phyloP scores from a whole-genome alignment of 2,888 invertebrate species.

The Parnassius apollo region DNA sequence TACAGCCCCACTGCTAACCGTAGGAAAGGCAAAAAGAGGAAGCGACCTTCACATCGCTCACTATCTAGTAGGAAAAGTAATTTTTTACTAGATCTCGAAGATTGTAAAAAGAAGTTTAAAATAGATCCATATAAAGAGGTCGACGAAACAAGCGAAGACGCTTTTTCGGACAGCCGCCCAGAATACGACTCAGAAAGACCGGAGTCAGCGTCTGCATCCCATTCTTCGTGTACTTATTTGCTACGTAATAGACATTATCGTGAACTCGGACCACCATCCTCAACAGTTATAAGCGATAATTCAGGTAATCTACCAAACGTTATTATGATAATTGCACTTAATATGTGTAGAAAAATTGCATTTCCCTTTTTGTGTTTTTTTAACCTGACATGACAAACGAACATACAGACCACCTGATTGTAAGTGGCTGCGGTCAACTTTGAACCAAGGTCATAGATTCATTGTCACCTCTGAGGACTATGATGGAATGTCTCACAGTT shows the following conservation, averaged over 20 bases:
- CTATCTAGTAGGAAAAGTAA: slow-evolving; percentile 64
- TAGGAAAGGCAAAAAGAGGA: slow-evolving; percentile 73
- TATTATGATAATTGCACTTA: slow-evolving; percentile 1
- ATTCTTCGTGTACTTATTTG: slow-evolving; percentile 52
- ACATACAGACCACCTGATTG: no score
- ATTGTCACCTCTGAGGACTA: no score
- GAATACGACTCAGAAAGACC: slow-evolving; percentile 57
- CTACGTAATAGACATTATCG: slow-evolving; percentile 58
- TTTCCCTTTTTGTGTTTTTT: not conserved
- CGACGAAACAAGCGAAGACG: slow-evolving; percentile 49
- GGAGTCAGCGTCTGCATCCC: slow-evolving; percentile 45
- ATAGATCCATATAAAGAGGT: slow-evolving; percentile 73
- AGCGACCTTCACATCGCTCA: slow-evolving; percentile 67
- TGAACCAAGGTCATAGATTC: no score
- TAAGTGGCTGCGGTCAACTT: no score
- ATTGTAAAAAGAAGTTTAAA: slow-evolving; percentile 76
- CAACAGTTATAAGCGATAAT: slow-evolving; percentile 61
- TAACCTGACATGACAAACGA: not conserved
- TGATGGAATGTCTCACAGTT: no score
- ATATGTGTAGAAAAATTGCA: slow-evolving; percentile 3
- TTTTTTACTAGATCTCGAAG: slow-evolving; percentile 58
- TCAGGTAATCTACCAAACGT: slow-evolving; percentile 51
- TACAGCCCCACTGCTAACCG: slow-evolving; percentile 70
- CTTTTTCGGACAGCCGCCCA: slow-evolving; percentile 42
- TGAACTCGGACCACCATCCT: slow-evolving; percentile 60